A percentile compares a stretch with the other conserved stretches of the same genome.
phyloP scores from a whole-genome alignment of 2,888 invertebrate species.

The Strigamia crassipes region DNA sequence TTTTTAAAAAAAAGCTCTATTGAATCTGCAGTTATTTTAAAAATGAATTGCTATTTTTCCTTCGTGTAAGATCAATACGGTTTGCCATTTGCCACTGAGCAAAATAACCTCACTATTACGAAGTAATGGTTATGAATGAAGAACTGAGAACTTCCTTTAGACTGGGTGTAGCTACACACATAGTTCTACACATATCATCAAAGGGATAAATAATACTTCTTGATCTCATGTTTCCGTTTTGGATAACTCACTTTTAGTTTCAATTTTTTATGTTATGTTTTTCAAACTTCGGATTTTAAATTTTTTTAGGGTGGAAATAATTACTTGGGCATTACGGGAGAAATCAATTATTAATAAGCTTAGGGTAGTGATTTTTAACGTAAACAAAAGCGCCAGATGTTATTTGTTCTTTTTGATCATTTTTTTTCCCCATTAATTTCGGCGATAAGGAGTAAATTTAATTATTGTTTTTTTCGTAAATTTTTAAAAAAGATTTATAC shows the following conservation, averaged over 20 bases:
- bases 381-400: neutral
- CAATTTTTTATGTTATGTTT: neutral
- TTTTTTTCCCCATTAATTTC: neutral
- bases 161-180: slow-evolving; percentile 19
- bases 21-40: neutral
- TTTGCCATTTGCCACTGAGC: neutral
- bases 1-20: neutral
- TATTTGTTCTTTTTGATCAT: neutral
- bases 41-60: neutral
- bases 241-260: neutral
- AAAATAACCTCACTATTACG: slow-evolving; percentile 10
- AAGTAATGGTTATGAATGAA: slow-evolving; percentile 23
- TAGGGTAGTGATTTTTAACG: no score
- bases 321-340: no score
- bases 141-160: slow-evolving; percentile 19
- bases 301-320: no score
- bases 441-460: neutral
- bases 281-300: no score
- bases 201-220: neutral
- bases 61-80: neutral
- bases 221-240: neutral
- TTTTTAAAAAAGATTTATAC: neutral
- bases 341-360: no score
- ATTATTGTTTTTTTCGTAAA: neutral
- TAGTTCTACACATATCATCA: neutral